phyloP scores from a whole-genome alignment of 2,888 invertebrate genomes.

The Gortyna flavago region DNA sequence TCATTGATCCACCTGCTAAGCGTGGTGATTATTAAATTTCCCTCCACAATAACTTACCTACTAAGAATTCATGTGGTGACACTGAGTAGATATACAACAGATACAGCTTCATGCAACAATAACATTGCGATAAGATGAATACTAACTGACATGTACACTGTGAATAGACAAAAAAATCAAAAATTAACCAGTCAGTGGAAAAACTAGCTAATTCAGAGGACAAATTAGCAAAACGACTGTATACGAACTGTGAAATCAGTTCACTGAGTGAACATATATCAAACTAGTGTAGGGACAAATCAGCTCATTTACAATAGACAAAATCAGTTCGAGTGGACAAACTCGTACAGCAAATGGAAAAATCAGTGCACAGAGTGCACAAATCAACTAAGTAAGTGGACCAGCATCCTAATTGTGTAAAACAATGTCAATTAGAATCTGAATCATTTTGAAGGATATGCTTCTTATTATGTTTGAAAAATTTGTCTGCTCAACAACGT shows the following conservation, averaged over 20 bases:
- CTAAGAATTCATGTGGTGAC: constrained; percentile 8
- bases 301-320: neutral
- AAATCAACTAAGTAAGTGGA: neutral
- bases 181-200: neutral
- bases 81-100: constrained; percentile 25
- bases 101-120: neutral
- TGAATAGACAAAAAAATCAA: neutral
- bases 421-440: neutral
- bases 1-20: constrained; percentile 9
- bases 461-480: neutral
- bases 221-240: neutral
- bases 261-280: neutral
- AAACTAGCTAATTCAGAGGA: neutral
- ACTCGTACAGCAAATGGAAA: neutral
- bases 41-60: constrained; percentile 16
- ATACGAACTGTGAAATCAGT: no score
- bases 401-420: neutral
- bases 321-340: neutral
- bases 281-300: neutral
- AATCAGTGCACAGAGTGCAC: neutral
- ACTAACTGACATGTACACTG: neutral
- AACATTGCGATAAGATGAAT: neutral
- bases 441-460: neutral
- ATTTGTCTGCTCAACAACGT: neutral
- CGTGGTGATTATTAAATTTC: constrained; percentile 30